Evolutionary conservation across 2,797 vertebrate genomes (phyloP).

Genomic region (Tinamus major): DNA sequence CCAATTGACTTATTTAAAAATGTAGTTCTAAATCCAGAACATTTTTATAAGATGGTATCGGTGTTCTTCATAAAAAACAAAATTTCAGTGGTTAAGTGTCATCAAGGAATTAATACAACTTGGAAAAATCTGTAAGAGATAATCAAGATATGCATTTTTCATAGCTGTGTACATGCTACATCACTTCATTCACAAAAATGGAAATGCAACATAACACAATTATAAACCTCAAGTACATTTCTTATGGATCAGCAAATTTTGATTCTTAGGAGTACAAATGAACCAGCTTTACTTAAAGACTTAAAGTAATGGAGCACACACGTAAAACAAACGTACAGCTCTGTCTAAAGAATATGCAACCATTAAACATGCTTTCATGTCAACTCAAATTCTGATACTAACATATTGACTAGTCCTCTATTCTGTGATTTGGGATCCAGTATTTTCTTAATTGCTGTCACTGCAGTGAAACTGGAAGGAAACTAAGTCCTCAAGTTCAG

Average conservation of each 20-base stretch:
- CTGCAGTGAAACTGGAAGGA: not conserved
- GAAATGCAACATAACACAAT: not conserved
- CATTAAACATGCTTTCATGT: not conserved
- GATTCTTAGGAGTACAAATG: not conserved
- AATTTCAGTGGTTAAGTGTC: not conserved
- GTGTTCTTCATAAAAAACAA: not conserved
- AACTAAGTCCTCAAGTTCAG: not conserved
- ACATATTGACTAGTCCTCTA: not conserved
- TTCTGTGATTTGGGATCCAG: rapidly evolving
- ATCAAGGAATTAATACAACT: not conserved
- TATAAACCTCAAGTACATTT: not conserved
- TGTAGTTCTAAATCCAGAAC: not conserved
- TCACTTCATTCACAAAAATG: not conserved
- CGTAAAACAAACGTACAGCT: not conserved
- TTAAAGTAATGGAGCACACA: not conserved
- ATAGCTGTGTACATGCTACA: not conserved
- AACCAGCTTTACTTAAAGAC: not conserved
- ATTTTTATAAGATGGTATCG: not conserved
- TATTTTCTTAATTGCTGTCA: not conserved
- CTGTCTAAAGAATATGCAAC: not conserved
- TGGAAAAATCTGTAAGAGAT: not conserved
- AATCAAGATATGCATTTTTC: not conserved
- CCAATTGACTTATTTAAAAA: not conserved
- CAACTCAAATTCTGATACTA: not conserved
- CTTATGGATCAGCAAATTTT: not conserved